Evolutionary conservation across 2,888 invertebrate genomes (phyloP), one percentile per base, ranked within the genome.

Genomic region (Pseudoips prasinana): DNA sequence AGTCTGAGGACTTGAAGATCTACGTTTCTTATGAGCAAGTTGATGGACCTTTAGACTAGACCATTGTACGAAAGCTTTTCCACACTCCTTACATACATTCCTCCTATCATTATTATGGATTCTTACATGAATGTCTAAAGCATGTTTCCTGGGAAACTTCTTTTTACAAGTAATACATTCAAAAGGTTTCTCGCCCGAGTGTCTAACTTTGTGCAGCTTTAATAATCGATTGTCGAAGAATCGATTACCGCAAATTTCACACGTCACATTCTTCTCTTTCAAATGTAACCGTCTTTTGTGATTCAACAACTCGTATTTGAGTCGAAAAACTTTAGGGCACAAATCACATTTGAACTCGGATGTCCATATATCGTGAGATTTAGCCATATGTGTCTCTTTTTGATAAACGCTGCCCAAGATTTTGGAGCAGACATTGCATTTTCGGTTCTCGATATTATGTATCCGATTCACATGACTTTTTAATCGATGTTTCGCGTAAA

Each of bases 171-270:
- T 35, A 1, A 17, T 19, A 9, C 48, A 59, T 14, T 51, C 33
- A 9, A 48, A 61, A 2, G 56, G 56, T 8, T 39, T 50, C 1
- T 19, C 40, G 1, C 35, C 29, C 5, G 34, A 38, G 8, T 64
- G 64, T 8, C 48, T 59, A 1, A 58, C 46, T 55, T 67, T 57
- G 29, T 74, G 74, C 1, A 40, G 17, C 1, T 55, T 48, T n/a
- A 73, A 18, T 0, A 48, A 43, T 1, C 57, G 44, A 2, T 37
- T 42, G 0, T 58, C 48, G 17, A 59, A 73, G 1, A 60, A 59
- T 14, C 46, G 50, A 50, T 61, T 60, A 0, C 69, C 71, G 10
- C 75, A 77, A 0, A 70, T 26, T 5, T 59, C 51, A 7, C 75
- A 73, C 1, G 61, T 49, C 0, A 61, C 42, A 9, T 67, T 66